Conservation (phyloP, 2,888 invertebrate species). For the Chaetogeoica ovagalla region DNA sequence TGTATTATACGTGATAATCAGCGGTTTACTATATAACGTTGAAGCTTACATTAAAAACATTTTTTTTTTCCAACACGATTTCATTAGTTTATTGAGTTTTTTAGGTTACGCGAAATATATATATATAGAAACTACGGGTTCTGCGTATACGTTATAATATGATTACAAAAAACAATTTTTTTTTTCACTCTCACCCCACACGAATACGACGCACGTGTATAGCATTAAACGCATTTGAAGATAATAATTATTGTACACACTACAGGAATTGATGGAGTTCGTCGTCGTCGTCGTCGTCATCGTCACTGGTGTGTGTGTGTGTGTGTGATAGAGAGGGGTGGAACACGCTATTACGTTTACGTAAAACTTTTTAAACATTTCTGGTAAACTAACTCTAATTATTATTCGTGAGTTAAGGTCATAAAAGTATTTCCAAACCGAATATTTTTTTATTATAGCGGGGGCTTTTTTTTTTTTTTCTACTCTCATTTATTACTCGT, state of each 20-base stretch:
- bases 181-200: background rate
- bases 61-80: background rate
- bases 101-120: background rate
- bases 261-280: background rate
- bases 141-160: background rate
- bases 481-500: too few relatives aligned
- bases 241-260: constrained; percentile 14
- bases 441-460: background rate
- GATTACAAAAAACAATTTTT: background rate
- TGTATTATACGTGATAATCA: too few relatives aligned
- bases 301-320: too few relatives aligned
- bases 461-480: background rate
- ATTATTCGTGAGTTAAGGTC: constrained; percentile 29
- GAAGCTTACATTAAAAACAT: too few relatives aligned
- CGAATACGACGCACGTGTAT: background rate
- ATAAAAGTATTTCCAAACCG: constrained; percentile 8
- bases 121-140: too few relatives aligned
- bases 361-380: constrained; percentile 26
- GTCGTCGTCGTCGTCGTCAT: background rate
- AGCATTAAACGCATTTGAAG: background rate
- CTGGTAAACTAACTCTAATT: constrained; percentile 24
- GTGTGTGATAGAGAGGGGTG: background rate
- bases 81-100: constrained; percentile 6
- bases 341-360: background rate
- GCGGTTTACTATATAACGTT: too few relatives aligned